Evolutionary conservation across 2,888 invertebrate genomes (phyloP), one percentile per base, ranked within the genome.

Genomic region (Eupithecia vulgata): DNA sequence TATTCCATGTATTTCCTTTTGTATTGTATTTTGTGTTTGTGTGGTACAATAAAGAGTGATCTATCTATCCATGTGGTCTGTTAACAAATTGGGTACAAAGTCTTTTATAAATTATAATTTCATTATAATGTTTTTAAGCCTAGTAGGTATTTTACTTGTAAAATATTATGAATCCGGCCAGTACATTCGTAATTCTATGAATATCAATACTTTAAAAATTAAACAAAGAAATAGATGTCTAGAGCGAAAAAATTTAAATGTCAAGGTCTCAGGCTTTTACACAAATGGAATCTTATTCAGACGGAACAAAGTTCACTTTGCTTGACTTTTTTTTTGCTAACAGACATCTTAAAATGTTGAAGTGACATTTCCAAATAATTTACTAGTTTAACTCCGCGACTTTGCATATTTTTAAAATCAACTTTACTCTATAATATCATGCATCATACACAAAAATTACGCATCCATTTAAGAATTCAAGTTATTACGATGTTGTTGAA

Each of bases 281-380:
- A n/a, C 30, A 13, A 34, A 64, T 66, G 71, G 68, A 61, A 17
- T 74, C 74, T 72, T 76, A 76, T 70, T 13, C n/a, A 13, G 17
- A 25, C 21, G 61, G 42, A 8, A 5, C 73, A 71, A 67, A 75
- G 73, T 67, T 73, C 52, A 79, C 30, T 68, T 62, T 75, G 42
- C 64, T 57, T 45, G 8, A 40, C n/a, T 15, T 45, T 59, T 73
- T 70, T 67, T 59, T 4, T 40, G 52, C 8, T 61, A 2, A 68
- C 45, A 73, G 68, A 74, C 64, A 40, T 40, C 71, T 71, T 69
- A 72, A 70, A 35, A 61, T 45, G 61, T 45, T 21, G 48, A 69
- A 52, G 67, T 77, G 78, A 74, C 77, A 78, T 78, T 78, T 77
- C n/a, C 37, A 72, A 71, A 68, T 40, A 67, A 71, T 76, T 34